phyloP scores from a whole-genome alignment of 1,140 invertebrate species.

The Lepidurus arcticus region DNA sequence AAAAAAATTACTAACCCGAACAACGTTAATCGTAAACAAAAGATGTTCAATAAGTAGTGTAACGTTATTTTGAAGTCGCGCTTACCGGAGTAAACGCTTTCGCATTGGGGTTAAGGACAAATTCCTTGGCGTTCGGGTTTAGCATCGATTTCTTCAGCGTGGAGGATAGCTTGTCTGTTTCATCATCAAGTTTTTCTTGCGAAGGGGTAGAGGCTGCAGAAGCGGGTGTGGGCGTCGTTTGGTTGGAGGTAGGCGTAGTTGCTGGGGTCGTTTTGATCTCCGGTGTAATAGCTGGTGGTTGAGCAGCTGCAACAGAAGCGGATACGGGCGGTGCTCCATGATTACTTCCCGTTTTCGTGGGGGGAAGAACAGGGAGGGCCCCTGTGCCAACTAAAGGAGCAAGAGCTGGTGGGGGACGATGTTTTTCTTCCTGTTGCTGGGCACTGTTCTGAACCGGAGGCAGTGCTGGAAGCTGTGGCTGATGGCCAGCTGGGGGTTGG shows the following conservation, averaged over 20 bases:
- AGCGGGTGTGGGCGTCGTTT: slow-evolving; percentile 36
- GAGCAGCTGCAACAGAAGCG: slow-evolving; percentile 32
- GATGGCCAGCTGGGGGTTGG: neutral
- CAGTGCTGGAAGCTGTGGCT: slow-evolving; percentile 28
- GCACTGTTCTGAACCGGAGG: neutral
- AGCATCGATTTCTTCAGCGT: slow-evolving; percentile 69
- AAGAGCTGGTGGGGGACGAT: slow-evolving; percentile 21
- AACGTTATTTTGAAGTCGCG: slow-evolving; percentile 31
- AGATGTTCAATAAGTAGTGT: slow-evolving; percentile 27
- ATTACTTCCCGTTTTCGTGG: slow-evolving; percentile 24
- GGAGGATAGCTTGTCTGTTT: slow-evolving; percentile 55
- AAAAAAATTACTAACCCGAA: neutral
- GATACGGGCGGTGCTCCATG: slow-evolving; percentile 32
- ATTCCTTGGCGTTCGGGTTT: slow-evolving; percentile 84
- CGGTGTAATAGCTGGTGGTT: slow-evolving; percentile 28
- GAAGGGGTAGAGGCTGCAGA: slow-evolving; percentile 32
- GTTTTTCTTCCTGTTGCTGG: neutral
- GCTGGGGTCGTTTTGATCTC: slow-evolving; percentile 22
- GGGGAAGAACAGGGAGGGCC: slow-evolving; percentile 21
- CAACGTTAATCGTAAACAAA: neutral
- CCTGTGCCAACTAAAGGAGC: slow-evolving; percentile 26
- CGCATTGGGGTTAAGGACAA: slow-evolving; percentile 70
- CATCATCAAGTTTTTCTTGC: slow-evolving; percentile 36
- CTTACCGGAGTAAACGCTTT: slow-evolving; percentile 79
- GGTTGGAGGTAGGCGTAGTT: slow-evolving; percentile 27